phyloP scores from a whole-genome alignment of 2,797 vertebrate species.

The Neopelma chrysocephalum region DNA sequence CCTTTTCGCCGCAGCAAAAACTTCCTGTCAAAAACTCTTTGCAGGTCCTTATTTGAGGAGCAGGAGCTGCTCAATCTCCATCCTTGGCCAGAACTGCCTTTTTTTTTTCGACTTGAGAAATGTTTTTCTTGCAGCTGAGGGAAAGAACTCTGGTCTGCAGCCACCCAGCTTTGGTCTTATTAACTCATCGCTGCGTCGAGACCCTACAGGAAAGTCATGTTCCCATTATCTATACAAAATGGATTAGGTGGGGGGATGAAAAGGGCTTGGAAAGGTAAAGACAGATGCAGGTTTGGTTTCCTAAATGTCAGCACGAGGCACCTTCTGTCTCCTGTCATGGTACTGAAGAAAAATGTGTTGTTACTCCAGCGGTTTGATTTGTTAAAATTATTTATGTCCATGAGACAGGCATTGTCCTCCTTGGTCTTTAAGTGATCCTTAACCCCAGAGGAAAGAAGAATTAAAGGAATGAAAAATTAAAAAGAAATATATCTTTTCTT shows the following conservation, averaged over 20 bases:
- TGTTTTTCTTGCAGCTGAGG: background rate
- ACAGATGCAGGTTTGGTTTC: background rate
- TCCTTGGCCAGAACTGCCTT: background rate
- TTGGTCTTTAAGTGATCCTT: constrained; percentile 5
- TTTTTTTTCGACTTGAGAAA: background rate
- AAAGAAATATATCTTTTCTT: background rate
- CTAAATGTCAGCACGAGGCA: constrained; percentile 48
- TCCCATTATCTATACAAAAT: constrained; percentile 31
- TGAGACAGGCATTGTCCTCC: background rate
- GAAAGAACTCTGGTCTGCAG: background rate
- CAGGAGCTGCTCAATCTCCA: background rate
- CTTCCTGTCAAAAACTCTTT: background rate
- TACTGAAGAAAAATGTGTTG: constrained; percentile 29
- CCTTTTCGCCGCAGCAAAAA: background rate
- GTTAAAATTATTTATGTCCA: constrained; percentile 21
- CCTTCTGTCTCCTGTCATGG: constrained; percentile 29
- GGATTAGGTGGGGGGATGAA: constrained; percentile 11
- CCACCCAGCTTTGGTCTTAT: background rate
- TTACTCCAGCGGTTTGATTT: constrained; percentile 8
- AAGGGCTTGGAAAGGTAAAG: constrained; percentile 55
- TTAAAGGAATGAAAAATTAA: background rate
- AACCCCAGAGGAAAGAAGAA: constrained; percentile 7
- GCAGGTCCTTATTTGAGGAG: background rate
- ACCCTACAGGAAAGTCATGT: background rate
- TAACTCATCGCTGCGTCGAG: background rate